Base-by-base conservation (phyloP, 2,797 vertebrate genomes). In the Myripristis jacobus region DNA sequence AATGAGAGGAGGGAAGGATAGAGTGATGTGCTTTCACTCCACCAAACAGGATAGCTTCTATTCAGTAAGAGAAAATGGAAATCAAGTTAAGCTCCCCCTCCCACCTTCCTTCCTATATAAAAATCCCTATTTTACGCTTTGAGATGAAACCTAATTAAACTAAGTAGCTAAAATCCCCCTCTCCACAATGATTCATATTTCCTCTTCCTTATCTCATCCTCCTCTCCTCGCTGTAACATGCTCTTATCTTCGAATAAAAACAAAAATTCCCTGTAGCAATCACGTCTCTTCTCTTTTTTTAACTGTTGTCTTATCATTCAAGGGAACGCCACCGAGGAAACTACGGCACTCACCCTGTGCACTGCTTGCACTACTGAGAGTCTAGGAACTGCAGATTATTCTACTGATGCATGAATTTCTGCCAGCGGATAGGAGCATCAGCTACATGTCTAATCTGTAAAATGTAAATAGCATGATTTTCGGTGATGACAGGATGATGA, bases 321-420 rank as follows among this genome's bases (percentile, higher is more conserved):
- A 24, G 66, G 52, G 62, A 83, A 71, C 52, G 72, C 13, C 21
- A 48, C 66, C 65, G n/a, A 44, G 31, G 62, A 59, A 51, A 62
- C 36, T 80, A 19, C 7, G 6, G 54, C 36, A 36, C 54, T 48
- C 22, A 25, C 36, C 22, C n/a, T 50, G n/a, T 24, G 12, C 16
- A 52, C 25, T 29, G 52, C 12, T 54, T 0, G 0, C 18, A 21
- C 52, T 57, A n/a, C 57, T 73, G 41, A 3, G n/a, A 29, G 57
- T 54, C n/a, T 27, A 11, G n/a, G 0, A 64, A 68, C 22, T 41
- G 9, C 2, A 0, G 13, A 19, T 1, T 27, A 47, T 47, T 19
- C 18, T 47, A 47, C 44, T 47, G 44, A 4, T 8, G 44, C 16
- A 44, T 2, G 2, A 1, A 44, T 15, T 18, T 44, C 15, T 19